A percentile compares a stretch with the other conserved stretches of the same genome.
These are phyloP conservation scores for Lithophane ornitopus DNA, from an alignment of 2,888 invertebrate species.

Conservation along the genomic window DNA sequence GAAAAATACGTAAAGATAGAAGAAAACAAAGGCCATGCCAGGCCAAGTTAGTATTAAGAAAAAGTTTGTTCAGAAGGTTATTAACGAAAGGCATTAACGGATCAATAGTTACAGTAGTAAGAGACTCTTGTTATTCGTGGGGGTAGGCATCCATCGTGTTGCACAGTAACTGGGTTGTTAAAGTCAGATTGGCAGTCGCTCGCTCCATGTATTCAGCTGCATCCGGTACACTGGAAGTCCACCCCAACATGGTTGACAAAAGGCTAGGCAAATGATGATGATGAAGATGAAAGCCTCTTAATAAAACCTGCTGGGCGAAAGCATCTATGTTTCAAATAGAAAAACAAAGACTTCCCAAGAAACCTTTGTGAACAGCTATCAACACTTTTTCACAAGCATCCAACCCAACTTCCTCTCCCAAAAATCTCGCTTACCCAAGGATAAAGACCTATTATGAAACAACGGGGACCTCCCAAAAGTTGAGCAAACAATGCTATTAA, in stretches of 20 bases:
- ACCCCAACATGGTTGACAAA: not conserved
- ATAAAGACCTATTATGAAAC: slow-evolving; percentile 23
- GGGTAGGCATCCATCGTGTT: not conserved
- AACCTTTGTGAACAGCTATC: not conserved
- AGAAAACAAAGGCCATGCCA: too few relatives aligned
- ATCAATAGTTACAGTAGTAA: not conserved
- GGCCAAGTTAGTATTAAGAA: too few relatives aligned
- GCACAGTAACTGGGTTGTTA: not conserved
- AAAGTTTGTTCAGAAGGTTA: not conserved
- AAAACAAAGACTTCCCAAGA: not conserved
- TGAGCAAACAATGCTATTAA: slow-evolving; percentile 61
- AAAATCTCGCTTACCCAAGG: slow-evolving; percentile 15
- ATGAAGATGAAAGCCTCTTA: not conserved
- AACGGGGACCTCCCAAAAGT: slow-evolving; percentile 28
- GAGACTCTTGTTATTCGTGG: not conserved
- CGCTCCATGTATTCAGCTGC: not conserved
- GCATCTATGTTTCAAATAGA: not conserved
- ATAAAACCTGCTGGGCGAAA: not conserved
- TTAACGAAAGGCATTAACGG: not conserved
- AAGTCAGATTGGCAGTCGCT: not conserved
- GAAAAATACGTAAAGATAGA: not conserved
- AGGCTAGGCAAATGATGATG: not conserved
- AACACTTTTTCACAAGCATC: not conserved
- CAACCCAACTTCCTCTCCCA: not conserved
- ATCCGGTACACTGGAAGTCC: not conserved